Evolutionary conservation across 2,113 vertebrate genomes (phyloP), one percentile per base, ranked within the genome.

Genomic region (Crocuta crocuta): DNA sequence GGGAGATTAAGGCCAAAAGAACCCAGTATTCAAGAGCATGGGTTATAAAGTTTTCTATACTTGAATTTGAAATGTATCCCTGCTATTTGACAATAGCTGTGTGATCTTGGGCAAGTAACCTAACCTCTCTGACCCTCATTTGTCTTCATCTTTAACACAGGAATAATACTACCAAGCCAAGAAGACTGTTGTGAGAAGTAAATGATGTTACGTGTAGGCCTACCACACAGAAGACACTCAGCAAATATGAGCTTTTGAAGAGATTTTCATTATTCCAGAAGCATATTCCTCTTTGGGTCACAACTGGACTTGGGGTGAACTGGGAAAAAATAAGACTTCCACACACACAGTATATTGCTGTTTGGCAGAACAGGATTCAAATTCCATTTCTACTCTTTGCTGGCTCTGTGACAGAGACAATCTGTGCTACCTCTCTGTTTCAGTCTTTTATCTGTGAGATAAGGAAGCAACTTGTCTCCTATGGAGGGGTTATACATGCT

Each of bases 61-160:
- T 84, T 58, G 53, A 43, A 84, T 39, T 31, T 81, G n/a, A 85
- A 35, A 39, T 48, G 53, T 13, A 3, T 12, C 8, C n/a, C 12
- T 85, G 31, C 2, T 76, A 21, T 89, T 88, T 96, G 35, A 93
- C 16, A 45, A 70, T 4, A 63, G 16, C n/a, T 68, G 39, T 58
- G 61, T 86, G 71, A 93, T 63, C 70, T 53, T 76, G 5, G 35
- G 16, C 33, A 70, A 80, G 12, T 50, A 53, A 85, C 2, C 23
- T 28, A 73, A 61, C 11, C 19, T 91, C 74, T 97, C 71, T 90
- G 91, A 79, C 2, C 11, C 13, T 82, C 23, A 31, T 15, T 0
- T 55, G 39, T 50, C 39, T 96, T 95, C 50, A 85, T 26, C 35
- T 95, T 95, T 94, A 35, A 55, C 23, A 48, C n/a, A 31, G 43